Base-by-base conservation (phyloP, 2,888 invertebrate genomes). In the Hecatera dysodea region DNA sequence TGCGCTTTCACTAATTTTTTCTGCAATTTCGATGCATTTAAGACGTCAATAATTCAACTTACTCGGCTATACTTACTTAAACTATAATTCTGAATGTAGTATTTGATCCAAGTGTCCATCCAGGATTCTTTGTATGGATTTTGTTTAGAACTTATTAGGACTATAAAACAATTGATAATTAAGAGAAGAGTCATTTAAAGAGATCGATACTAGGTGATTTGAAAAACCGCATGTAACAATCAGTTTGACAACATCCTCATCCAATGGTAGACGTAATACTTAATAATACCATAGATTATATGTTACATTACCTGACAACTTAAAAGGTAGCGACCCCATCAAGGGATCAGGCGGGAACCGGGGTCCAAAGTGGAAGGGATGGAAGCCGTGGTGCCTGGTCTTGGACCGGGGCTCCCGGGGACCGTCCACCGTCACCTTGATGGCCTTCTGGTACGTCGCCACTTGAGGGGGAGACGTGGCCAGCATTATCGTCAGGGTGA, bases 371-470 rank as follows among this genome's bases (percentile, higher is more conserved):
- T 98, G 98, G 94, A 98, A 98, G 72, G 98, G 98, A 95, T 98
- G 98, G 93, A 98, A 98, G 78, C 98, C 97, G 89, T 98, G 98
- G 91, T 98, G 98, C 78, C 98, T 97, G 83, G 98, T 98, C 97
- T 99, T 99, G 85, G 99, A 99, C 88, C 99, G 96, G 15, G 99
- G 99, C 95, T 99, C 99, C 82, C 99, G 96, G 0, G 99, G 99
- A 67, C 99, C 99, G 91, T 99, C 99, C 76, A 99, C 99, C 2
- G 99, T 99, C 88, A 99, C 99, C 96, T 99, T 99, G 94, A 99
- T 99, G 75, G 99, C 99, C 94, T 99, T 99, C 90, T 97, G 98
- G 93, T 99, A 99, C n/a, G 99, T 98, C 73, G 99, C 98, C 81
- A 99, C 98, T 96, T 99, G 99, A 46, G 99, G 98, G 12, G 99